Evolutionary conservation across 2,888 invertebrate genomes (phyloP).

Genomic region (Pterostichus madidus): DNA sequence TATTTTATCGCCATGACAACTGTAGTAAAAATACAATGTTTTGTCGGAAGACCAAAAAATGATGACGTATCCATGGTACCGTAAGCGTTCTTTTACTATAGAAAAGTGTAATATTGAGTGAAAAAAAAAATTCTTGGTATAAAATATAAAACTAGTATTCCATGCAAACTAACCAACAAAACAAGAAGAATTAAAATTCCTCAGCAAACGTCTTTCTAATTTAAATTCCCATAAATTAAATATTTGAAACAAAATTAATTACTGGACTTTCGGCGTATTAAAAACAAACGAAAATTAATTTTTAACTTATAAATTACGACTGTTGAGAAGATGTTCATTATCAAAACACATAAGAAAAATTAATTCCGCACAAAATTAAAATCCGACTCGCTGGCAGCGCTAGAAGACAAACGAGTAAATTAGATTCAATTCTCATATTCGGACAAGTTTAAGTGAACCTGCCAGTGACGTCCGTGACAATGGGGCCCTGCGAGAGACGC

Average conservation of each 20-base stretch:
- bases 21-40: too few species aligned
- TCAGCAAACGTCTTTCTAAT: conserved; percentile 33
- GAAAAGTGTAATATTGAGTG: too few species aligned
- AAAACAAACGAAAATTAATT: conserved; percentile 39
- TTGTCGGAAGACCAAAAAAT: too few species aligned
- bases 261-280: conserved; percentile 21
- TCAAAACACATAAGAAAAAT: conserved; percentile 7
- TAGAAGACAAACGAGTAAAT: conserved; percentile 19
- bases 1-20: too few species aligned
- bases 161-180: neutral
- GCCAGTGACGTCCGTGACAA: conserved; percentile 42
- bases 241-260: conserved; percentile 38
- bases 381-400: neutral
- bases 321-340: conserved; percentile 21
- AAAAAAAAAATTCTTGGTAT: too few species aligned
- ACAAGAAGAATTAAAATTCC: conserved; percentile 18
- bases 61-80: too few species aligned
- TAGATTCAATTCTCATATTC: conserved; percentile 38
- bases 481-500: conserved; percentile 17
- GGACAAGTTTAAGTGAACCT: conserved; percentile 33
- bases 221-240: conserved; percentile 32
- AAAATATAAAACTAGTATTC: neutral
- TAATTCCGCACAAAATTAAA: conserved; percentile 38
- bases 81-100: too few species aligned
- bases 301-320: conserved; percentile 19